These are phyloP conservation scores for Motacilla alba DNA, from an alignment of 2,113 vertebrate species.

Conservation along the genomic window DNA sequence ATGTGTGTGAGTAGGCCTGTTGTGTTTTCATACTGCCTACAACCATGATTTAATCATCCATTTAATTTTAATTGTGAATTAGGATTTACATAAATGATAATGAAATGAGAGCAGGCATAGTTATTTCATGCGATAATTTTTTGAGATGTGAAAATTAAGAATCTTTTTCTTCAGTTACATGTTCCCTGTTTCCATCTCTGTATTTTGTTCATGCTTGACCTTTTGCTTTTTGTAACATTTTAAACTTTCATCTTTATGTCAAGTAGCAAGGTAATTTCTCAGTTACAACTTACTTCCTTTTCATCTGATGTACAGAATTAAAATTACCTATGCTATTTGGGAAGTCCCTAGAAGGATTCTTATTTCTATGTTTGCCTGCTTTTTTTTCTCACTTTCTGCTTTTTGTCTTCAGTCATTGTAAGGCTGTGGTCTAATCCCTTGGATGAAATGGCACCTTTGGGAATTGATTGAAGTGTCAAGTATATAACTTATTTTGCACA, in stretches of 20 bases:
- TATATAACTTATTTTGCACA: background rate
- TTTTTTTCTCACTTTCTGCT: background rate
- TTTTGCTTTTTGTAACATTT: background rate
- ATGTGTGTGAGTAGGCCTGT: background rate
- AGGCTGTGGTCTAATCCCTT: background rate
- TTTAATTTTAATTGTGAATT: conserved; percentile 5
- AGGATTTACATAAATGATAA: background rate
- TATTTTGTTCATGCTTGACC: background rate
- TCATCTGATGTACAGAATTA: background rate
- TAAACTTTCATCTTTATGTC: background rate
- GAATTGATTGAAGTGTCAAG: background rate
- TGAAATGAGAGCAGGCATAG: background rate
- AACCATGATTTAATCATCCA: background rate
- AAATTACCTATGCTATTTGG: background rate
- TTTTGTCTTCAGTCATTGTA: background rate
- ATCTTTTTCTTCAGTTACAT: background rate
- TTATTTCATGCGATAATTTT: background rate
- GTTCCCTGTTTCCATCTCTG: background rate
- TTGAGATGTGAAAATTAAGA: background rate
- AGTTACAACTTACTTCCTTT: background rate
- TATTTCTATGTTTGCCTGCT: background rate
- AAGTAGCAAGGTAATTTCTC: background rate
- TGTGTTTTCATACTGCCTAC: background rate
- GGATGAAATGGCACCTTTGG: background rate
- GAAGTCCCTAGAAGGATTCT: background rate